Base-by-base conservation (phyloP, 2,113 vertebrate genomes). In the Oncorhynchus clarkii region DNA sequence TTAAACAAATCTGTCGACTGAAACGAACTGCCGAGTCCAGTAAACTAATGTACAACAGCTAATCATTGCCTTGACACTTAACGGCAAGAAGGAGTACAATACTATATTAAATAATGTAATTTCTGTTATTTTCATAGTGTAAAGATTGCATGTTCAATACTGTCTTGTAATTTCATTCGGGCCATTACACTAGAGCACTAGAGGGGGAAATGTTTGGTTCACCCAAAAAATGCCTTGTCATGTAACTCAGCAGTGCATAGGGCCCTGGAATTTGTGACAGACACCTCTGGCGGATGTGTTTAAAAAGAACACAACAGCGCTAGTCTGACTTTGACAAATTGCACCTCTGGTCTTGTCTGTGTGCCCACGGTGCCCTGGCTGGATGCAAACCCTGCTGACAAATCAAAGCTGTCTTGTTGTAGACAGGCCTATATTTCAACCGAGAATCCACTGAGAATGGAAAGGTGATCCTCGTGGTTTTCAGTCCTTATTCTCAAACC, bases 351-450 rank as follows among this genome's bases (percentile, higher is more conserved):
- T 62, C 59, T 22, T n/a, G 59, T 62, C 59, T 62, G 59, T 62
- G 59, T 14, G 49, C 13, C 75, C 60, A 77, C 64, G 49, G 0
- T 2, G 78, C 77, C 20, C 71, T 71, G 75, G 65, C 77, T 57
- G 4, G 67, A 49, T 60, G 59, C 12, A 60, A n/a, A 1, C 59
- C 34, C 31, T 45, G 62, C 81, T 31, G 26, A 18, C 66, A n/a
- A 6, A 62, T 22, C 20, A 62, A 22, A 62, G 18, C 18, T n/a
- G 59, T 9, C 59, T 62, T 22, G 59, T n/a, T 62, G 7, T 2
- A 60, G 4, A 60, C 16, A 34, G 49, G 49, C 49, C 14, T 51
- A 51, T 51, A 51, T 51, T 51, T 51, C 13, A 14, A 16, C 49
- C 16, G 49, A 54, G 49, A 18, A 54, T 54, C 49, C 49, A 16